Percentiles rank a stretch among this genome's conserved stretches.
Conservation (phyloP, 1,140 invertebrate genomes). For the Cydia amplana region DNA sequence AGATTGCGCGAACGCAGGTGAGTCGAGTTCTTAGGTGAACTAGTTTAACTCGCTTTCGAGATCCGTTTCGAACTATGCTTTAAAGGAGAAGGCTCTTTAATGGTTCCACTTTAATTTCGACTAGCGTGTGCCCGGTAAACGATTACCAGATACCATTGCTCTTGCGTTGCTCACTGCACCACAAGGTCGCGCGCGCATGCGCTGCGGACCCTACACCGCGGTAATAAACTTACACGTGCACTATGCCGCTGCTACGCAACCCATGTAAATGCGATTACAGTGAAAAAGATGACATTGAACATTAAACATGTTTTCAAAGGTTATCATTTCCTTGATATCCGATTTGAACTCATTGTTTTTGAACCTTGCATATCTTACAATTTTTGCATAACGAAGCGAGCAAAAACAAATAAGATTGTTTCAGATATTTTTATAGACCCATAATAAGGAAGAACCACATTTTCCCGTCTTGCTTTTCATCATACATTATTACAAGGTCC, state of each 20-base stretch:
- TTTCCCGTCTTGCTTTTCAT: too few relatives aligned
- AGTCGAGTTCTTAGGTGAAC: too few relatives aligned
- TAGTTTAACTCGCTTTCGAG: too few relatives aligned
- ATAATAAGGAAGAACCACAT: too few relatives aligned
- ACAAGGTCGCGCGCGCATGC: background rate
- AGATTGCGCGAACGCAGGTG: too few relatives aligned
- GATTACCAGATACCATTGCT: background rate
- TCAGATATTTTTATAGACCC: too few relatives aligned
- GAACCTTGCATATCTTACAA: too few relatives aligned
- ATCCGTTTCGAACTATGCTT: background rate
- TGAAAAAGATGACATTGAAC: background rate
- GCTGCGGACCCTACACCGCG: background rate
- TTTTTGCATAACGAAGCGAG: too few relatives aligned
- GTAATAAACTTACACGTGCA: slow-evolving; percentile 14
- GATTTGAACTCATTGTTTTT: background rate
- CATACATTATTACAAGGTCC: too few relatives aligned
- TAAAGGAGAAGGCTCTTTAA: background rate
- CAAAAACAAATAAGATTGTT: too few relatives aligned
- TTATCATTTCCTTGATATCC: background rate
- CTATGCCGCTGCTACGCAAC: background rate
- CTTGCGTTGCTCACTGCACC: background rate
- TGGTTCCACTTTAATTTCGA: background rate
- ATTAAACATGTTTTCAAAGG: background rate
- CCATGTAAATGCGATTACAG: slow-evolving; percentile 2
- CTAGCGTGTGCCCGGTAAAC: background rate